phyloP scores from a whole-genome alignment of 2,113 vertebrate genomes.

The Pelusios castaneus region DNA sequence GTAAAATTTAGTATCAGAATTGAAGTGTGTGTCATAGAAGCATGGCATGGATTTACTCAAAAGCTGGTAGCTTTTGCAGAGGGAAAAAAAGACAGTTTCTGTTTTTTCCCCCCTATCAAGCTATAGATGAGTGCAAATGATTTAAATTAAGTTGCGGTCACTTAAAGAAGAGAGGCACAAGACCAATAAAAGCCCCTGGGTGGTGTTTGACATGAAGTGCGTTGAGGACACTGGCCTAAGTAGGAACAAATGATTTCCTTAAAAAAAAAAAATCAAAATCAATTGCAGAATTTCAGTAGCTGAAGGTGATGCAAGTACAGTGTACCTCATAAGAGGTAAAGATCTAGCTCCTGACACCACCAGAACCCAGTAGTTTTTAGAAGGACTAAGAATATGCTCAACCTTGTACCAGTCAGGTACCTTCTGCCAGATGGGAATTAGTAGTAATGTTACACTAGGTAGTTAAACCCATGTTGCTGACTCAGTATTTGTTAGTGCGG shows the following conservation, averaged over 20 bases:
- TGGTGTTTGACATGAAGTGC: not conserved
- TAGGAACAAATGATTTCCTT: rapidly evolving
- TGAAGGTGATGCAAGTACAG: not conserved
- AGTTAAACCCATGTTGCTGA: not conserved
- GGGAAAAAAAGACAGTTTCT: not conserved
- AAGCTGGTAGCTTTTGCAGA: not conserved
- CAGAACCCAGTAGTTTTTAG: not conserved
- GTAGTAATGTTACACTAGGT: not conserved
- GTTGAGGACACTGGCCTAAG: not conserved
- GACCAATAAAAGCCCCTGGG: not conserved
- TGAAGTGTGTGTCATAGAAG: not conserved
- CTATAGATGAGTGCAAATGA: not conserved
- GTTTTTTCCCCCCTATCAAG: not conserved
- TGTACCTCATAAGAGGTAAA: not conserved
- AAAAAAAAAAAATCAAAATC: too few species aligned
- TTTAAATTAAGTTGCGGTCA: not conserved
- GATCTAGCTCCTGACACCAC: not conserved
- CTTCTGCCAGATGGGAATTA: slow-evolving; percentile 19
- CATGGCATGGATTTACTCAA: rapidly evolving
- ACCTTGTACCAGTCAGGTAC: not conserved
- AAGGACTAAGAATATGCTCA: not conserved
- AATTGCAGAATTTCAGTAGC: not conserved
- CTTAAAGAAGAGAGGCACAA: not conserved
- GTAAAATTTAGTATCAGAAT: not conserved
- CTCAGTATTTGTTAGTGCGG: not conserved